Base-by-base conservation (phyloP, 2,888 invertebrate species). In the Drosophila mimica region DNA sequence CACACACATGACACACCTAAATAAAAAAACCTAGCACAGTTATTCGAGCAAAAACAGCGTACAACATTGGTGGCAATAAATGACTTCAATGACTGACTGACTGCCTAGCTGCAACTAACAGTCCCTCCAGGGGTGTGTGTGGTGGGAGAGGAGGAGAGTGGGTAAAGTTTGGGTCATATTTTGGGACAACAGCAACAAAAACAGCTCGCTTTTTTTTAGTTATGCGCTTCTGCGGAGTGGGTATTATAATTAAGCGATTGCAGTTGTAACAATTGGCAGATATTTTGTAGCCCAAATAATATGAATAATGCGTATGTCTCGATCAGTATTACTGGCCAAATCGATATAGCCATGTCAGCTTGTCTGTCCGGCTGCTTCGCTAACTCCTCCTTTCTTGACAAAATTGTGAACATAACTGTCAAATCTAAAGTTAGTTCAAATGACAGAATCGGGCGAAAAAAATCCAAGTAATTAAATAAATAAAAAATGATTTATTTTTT, bases 61-160 rank as follows among this genome's bases (percentile, higher is more conserved):
- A 73, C 80, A 88, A 84, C 88, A 85, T 82, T 89, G 89, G 85
- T 72, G 83, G 87, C 89, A 88, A 87, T 89, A 88, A 88, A 88
- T 87, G 89, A 87, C 89, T 88, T 80, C 87, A 87, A 82, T 88
- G 89, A 89, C 86, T 86, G 86, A 83, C 82, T 86, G 84, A 81
- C 82, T 78, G 88, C 76, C 83, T 70, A 70, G 76, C 73, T 69
- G 76, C 73, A 52, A 56, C 49, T 34, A 38, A 49, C 59, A 49
- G 49, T n/a, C 53, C 53, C 30, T 30, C 9, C 53, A 40, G 52
- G 38, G 57, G n/a, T 9, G 7, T 9, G 49, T 13, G 43, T n/a
- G 13, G 46, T 54, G 40, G 46, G 36, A 49, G 20, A 11, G 5
- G 28, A 40, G n/a, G 15, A 20, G 56, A 15, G 43, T 25, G 15